Evolutionary conservation across 2,113 vertebrate species (phyloP), one percentile per base, ranked within the genome.

Genomic region (Tilapia sparmanii): DNA sequence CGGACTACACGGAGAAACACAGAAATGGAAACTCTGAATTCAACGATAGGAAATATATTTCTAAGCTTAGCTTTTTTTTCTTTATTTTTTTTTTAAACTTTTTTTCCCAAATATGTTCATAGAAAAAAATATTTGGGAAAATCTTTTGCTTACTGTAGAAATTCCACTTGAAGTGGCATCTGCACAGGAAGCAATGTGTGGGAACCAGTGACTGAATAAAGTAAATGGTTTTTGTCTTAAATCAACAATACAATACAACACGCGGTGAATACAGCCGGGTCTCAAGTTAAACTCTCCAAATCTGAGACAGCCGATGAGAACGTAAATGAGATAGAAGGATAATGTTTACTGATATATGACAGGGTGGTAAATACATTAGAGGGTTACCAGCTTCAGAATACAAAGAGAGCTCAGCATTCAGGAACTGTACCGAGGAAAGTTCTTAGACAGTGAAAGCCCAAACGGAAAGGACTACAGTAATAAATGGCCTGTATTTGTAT

Each of bases 21-120:
- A n/a, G 18, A 38, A 8, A 66, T 8, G 6, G 4, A 66, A 66
- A 66, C 31, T n/a, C 9, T 4, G 16, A 33, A 63, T 66, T 22
- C 0, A 22, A 24, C 0, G 2, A 24, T 0, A 40, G 35, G 11
- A 40, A 68, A 68, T 40, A 68, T 24, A 68, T 42, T 24, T 66
- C 19, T 13, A 66, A n/a, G 6, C 4, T n/a, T 12, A 40, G 61
- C 4, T n/a, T 59, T 16, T 0, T 55, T 50, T 19, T 19, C 2
- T 35, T 4, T 11, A 4, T 38, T 4, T 12, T 24, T 4, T 4
- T 7, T 26, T 15, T 6, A 0, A 0, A 1, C 18, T n/a, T 59
- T n/a, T 66, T 66, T 22, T 0, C 7, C 18, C 61, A 38, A 38
- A 66, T 66, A 13, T 68, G 61, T 68, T 68, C 33, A 13, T 38